Evolutionary conservation across 2,113 vertebrate species (phyloP).

Genomic region (Tragelaphus imberbis): DNA sequence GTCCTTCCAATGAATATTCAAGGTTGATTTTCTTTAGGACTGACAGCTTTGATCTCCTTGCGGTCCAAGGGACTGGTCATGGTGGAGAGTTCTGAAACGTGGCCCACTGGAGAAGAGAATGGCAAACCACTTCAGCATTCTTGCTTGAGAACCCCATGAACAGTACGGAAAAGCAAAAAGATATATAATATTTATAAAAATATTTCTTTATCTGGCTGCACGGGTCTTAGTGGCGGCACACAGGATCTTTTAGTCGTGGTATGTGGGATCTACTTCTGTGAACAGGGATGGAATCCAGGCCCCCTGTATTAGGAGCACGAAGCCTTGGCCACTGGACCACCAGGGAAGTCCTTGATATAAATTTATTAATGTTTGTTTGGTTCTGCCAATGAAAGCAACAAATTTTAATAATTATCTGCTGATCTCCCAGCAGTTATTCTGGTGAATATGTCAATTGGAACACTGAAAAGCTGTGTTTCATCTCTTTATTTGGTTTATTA

Average conservation of each 20-base stretch:
- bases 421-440: neutral
- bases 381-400: neutral
- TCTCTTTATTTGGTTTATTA: neutral
- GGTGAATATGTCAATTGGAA: neutral
- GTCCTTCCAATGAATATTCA: neutral
- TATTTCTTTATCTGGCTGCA: neutral
- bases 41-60: neutral
- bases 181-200: neutral
- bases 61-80: neutral
- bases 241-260: neutral
- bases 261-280: neutral
- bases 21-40: neutral
- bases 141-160: neutral
- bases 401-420: constrained; percentile 3
- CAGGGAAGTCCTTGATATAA: neutral
- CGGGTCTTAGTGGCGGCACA: neutral
- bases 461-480: neutral
- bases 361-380: neutral
- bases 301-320: neutral
- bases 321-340: neutral
- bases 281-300: neutral
- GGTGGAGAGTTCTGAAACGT: neutral
- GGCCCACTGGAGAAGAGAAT: neutral
- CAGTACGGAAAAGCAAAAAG: neutral
- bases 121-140: neutral